Conservation (phyloP, 2,888 invertebrate genomes). For the Polyommatus icarus region DNA sequence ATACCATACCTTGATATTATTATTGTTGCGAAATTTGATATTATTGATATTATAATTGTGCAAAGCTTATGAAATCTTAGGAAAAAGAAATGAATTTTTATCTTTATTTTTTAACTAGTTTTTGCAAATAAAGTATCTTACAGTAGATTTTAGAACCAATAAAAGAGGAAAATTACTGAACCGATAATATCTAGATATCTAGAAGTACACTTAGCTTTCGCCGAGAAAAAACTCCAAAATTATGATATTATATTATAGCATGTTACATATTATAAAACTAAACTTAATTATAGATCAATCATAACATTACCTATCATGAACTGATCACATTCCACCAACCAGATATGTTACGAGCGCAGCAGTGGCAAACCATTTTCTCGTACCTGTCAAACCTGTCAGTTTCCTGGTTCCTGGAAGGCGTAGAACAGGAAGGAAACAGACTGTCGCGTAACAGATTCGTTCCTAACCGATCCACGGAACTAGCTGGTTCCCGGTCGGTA, state of each 20-base stretch:
- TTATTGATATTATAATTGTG: no score
- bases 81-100: no score
- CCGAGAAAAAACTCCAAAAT: no score
- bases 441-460: constrained; percentile 32
- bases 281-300: not conserved
- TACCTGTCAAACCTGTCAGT: constrained; percentile 1
- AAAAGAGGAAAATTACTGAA: no score
- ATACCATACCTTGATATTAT: no score
- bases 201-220: no score
- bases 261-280: not conserved
- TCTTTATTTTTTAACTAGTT: no score
- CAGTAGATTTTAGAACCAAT: no score
- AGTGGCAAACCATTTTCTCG: constrained; percentile 40
- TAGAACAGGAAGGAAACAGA: constrained; percentile 38
- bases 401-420: constrained; percentile 33
- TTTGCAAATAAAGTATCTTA: not conserved
- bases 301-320: not conserved
- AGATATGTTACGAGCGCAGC: constrained; percentile 34
- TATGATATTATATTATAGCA: no score
- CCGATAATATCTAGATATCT: no score
- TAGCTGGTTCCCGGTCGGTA: not conserved
- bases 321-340: not conserved
- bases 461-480: constrained; percentile 20
- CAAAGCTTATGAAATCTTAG: no score
- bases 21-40: no score